phyloP scores from a whole-genome alignment of 2,113 vertebrate species.

The Mola mola region DNA sequence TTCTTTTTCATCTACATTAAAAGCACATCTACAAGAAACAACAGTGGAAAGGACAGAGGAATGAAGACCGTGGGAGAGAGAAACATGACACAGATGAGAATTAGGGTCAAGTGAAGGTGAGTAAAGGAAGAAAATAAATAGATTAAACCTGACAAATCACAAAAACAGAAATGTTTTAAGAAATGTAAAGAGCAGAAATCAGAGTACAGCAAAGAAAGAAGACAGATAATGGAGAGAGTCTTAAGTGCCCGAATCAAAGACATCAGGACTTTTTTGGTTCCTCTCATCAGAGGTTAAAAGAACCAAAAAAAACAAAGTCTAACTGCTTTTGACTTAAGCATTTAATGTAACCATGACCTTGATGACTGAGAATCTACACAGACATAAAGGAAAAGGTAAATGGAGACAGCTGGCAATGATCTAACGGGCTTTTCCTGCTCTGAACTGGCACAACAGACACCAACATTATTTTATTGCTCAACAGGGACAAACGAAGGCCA shows the following conservation, averaged over 20 bases:
- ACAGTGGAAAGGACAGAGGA: constrained; percentile 19
- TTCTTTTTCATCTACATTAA: constrained; percentile 75
- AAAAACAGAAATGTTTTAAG: background rate
- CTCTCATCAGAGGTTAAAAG: too few species aligned
- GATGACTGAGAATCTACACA: too few species aligned
- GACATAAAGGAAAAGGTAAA: background rate
- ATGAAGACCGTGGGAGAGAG: constrained; percentile 26
- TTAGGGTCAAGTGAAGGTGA: background rate
- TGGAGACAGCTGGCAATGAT: background rate
- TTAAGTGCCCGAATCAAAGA: too few species aligned
- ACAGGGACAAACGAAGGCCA: background rate
- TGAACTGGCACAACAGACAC: background rate
- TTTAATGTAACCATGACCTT: too few species aligned
- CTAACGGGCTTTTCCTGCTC: background rate
- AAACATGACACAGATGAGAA: background rate
- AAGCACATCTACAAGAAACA: constrained; percentile 78
- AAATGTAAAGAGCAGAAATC: constrained; percentile 6
- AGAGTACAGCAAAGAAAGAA: background rate
- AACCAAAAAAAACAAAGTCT: too few species aligned
- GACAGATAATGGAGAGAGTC: background rate
- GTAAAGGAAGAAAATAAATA: background rate
- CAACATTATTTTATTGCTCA: background rate
- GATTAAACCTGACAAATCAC: background rate
- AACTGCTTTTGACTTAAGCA: too few species aligned
- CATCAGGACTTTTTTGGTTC: too few species aligned